phyloP scores from a whole-genome alignment of 2,113 vertebrate genomes.

The Sminthopsis crassicaudata region DNA sequence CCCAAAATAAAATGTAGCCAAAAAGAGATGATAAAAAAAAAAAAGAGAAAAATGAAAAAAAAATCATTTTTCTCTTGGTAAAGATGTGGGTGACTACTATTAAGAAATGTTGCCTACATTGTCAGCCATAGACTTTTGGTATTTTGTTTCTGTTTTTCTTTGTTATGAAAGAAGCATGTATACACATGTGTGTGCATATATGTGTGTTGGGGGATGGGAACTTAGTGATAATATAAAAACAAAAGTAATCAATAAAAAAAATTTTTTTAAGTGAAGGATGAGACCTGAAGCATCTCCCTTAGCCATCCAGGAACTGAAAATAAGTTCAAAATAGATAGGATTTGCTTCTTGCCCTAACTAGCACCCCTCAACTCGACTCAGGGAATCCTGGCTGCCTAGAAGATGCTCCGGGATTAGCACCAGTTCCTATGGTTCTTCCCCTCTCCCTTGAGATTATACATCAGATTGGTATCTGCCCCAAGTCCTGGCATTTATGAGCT shows the following conservation, averaged over 20 bases:
- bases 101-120: not conserved
- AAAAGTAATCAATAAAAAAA: not conserved
- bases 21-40: not conserved
- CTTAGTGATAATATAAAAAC: not conserved
- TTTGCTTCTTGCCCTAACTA: not conserved
- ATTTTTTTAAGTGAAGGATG: not conserved
- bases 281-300: not conserved
- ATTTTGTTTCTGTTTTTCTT: not conserved
- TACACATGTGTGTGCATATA: not conserved
- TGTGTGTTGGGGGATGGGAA: not conserved
- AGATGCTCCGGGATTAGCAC: conserved; percentile 1
- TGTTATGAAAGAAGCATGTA: not conserved
- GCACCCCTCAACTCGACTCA: too few relatives aligned
- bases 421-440: conserved; percentile 39
- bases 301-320: not conserved
- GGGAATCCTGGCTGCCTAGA: not conserved
- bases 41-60: not conserved
- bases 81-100: not conserved
- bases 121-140: not conserved
- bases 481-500: conserved; percentile 49
- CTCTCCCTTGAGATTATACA: not conserved
- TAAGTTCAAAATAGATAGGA: not conserved
- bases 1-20: not conserved
- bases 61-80: not conserved
- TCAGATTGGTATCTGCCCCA: conserved; percentile 45